Conservation (phyloP, 2,113 vertebrate genomes). For the Eretmochelys imbricata region DNA sequence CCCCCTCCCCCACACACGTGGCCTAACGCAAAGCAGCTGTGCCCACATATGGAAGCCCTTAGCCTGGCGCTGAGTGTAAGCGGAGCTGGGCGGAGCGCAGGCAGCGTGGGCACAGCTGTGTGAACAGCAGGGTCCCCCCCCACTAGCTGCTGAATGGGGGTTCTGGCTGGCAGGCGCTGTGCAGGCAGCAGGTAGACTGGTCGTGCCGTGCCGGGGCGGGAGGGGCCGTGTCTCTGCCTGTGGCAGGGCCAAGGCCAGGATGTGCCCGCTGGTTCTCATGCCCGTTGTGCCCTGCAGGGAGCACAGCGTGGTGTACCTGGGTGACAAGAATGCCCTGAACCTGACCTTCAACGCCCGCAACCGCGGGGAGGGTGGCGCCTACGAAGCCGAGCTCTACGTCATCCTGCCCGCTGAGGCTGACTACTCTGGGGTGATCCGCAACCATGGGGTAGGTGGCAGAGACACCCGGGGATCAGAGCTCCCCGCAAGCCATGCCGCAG, state of each 20-base stretch:
- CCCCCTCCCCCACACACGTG: not conserved
- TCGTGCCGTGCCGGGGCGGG: no score
- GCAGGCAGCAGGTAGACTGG: not conserved
- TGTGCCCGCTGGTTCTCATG: not conserved
- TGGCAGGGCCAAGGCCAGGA: not conserved
- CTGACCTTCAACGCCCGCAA: constrained; percentile 89
- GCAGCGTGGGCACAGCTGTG: no score
- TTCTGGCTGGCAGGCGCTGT: not conserved
- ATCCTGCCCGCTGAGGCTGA: constrained; percentile 88
- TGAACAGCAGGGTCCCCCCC: not conserved
- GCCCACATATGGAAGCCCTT: not conserved
- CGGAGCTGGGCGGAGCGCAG: not conserved
- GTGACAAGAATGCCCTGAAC: constrained; percentile 88
- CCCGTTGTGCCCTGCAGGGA: constrained; percentile 74
- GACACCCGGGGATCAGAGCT: no score
- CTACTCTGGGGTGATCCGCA: constrained; percentile 89
- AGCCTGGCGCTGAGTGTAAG: not conserved
- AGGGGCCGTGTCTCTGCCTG: no score
- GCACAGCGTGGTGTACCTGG: constrained; percentile 86
- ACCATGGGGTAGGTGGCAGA: constrained; percentile 83
- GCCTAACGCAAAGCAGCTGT: not conserved
- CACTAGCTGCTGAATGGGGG: not conserved
- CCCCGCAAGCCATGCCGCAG: no score
- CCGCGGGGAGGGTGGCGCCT: constrained; percentile 90
- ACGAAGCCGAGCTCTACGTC: constrained; percentile 91